phyloP scores from a whole-genome alignment of 2,797 vertebrate genomes.

The Crax fasciolata region DNA sequence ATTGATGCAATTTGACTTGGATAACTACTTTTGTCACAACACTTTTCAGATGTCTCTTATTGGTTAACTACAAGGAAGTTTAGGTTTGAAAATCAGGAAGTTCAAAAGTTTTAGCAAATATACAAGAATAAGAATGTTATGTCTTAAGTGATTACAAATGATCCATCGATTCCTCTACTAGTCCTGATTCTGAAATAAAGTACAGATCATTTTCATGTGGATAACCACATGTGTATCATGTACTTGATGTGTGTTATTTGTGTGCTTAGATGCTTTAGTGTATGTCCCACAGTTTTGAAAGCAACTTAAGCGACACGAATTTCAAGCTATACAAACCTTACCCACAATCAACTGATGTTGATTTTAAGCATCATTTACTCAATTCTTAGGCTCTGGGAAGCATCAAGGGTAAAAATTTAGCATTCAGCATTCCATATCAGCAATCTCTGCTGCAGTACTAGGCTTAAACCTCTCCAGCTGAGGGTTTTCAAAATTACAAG shows the following conservation, averaged over 20 bases:
- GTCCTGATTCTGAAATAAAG: background rate
- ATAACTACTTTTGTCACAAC: background rate
- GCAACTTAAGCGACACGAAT: background rate
- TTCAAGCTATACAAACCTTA: background rate
- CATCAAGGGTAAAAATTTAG: background rate
- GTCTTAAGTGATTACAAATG: background rate
- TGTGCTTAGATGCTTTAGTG: background rate
- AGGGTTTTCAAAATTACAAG: background rate
- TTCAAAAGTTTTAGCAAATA: background rate
- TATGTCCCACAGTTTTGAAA: background rate
- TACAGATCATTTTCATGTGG: background rate
- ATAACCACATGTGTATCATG: background rate
- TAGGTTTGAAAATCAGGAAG: background rate
- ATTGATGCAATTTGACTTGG: background rate
- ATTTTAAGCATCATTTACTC: background rate
- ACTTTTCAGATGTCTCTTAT: background rate
- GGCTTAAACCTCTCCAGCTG: background rate
- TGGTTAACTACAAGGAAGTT: background rate
- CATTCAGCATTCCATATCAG: background rate
- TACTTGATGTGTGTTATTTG: rapidly evolving
- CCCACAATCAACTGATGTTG: background rate
- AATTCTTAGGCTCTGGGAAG: background rate
- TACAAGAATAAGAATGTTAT: rapidly evolving
- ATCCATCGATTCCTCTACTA: background rate
- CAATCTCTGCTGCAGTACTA: background rate